These are phyloP conservation scores for Melanotaenia parkinsoni DNA, from an alignment of 2,797 vertebrate species.

Conservation along the genomic window DNA sequence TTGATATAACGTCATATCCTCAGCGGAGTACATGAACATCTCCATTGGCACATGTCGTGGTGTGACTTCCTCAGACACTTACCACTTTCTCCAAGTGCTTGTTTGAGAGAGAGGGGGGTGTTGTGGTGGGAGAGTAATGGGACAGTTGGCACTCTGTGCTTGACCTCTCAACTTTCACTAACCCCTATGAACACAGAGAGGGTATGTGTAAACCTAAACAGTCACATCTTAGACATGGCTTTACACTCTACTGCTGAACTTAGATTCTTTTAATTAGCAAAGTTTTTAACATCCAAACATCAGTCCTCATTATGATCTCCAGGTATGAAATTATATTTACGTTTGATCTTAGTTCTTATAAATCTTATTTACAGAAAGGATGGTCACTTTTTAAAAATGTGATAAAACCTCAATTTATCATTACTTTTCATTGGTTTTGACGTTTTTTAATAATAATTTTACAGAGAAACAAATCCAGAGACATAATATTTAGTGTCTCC, in stretches of 20 bases:
- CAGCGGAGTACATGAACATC: constrained; percentile 26
- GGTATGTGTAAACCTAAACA: constrained; percentile 33
- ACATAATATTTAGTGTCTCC: neutral
- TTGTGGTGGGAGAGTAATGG: constrained; percentile 55
- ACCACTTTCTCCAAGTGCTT: constrained; percentile 62
- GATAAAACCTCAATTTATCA: neutral
- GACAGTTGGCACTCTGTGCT: constrained; percentile 55
- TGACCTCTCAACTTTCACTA: constrained; percentile 71
- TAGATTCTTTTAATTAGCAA: neutral
- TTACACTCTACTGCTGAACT: constrained; percentile 18
- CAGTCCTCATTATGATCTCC: neutral
- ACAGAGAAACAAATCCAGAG: neutral
- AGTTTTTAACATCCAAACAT: neutral
- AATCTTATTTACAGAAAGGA: neutral
- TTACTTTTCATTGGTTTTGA: neutral
- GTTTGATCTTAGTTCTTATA: neutral
- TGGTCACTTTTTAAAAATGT: neutral
- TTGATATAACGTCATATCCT: neutral
- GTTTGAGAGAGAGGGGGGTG: constrained; percentile 42
- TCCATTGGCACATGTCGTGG: constrained; percentile 43
- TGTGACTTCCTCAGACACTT: constrained; percentile 51
- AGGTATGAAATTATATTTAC: neutral
- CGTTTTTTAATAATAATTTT: neutral
- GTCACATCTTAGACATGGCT: constrained; percentile 20
- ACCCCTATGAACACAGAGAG: constrained; percentile 65